These are phyloP conservation scores for Pseudomyrmex dendroicus DNA, from an alignment of 1,140 invertebrate species.

Conservation along the genomic window DNA sequence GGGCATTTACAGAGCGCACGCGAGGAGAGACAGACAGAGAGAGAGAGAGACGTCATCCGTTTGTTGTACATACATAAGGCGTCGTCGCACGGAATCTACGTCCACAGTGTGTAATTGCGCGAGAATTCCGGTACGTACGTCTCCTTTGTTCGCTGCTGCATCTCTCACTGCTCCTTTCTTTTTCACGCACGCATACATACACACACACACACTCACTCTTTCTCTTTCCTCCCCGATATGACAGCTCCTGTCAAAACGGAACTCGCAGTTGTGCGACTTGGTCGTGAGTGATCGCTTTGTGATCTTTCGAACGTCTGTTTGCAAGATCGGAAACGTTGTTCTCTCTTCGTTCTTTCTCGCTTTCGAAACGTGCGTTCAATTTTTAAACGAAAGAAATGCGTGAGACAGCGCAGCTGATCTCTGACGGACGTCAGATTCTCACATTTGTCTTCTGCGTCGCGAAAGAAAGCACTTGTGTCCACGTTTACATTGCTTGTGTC, in stretches of 20 bases:
- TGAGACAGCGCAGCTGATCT: no score
- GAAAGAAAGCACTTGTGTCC: conserved; percentile 3
- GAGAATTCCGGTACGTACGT: conserved; percentile 58
- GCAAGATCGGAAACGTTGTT: background rate
- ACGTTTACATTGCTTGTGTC: background rate
- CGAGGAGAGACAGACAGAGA: background rate
- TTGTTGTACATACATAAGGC: background rate
- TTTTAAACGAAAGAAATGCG: no score
- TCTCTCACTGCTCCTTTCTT: conserved; percentile 44
- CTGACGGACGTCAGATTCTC: no score
- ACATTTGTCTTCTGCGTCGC: conserved; percentile 17
- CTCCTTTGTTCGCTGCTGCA: conserved; percentile 67
- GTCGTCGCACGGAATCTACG: background rate
- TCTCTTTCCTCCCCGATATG: conserved; percentile 32
- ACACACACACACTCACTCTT: no score
- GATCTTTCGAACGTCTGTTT: background rate
- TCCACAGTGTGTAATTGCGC: conserved; percentile 31
- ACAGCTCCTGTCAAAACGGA: conserved; percentile 75
- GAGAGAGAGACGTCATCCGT: conserved; percentile 2
- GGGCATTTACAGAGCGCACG: no score
- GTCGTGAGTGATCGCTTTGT: conserved; percentile 57
- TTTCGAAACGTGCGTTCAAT: background rate
- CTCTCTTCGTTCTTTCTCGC: background rate
- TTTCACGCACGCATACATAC: background rate
- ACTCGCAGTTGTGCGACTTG: background rate